These are phyloP conservation scores for Drosophila varians DNA, from an alignment of 1,140 invertebrate species.

Conservation along the genomic window DNA sequence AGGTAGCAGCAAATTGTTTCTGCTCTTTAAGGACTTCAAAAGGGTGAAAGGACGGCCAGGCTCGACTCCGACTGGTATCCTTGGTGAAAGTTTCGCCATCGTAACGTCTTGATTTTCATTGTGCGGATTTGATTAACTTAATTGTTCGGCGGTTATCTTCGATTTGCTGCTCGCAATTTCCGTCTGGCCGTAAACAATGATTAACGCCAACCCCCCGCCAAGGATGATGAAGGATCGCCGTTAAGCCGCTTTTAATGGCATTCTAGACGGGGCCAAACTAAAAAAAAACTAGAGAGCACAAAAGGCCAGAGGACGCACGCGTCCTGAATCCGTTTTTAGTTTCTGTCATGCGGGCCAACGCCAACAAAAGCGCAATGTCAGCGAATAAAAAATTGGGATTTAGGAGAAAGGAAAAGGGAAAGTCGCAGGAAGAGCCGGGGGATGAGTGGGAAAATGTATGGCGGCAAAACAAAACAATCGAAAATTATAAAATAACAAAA, in stretches of 20 bases:
- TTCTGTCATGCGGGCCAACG: conserved; percentile 38
- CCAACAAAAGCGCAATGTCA: conserved; percentile 71
- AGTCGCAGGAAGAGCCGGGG: neutral
- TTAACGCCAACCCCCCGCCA: conserved; percentile 51
- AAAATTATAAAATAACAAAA: conserved; percentile 82
- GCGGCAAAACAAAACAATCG: conserved; percentile 74
- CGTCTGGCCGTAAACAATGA: conserved; percentile 64
- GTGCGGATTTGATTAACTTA: conserved; percentile 77
- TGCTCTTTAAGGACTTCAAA: conserved; percentile 58
- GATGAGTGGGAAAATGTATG: conserved; percentile 19
- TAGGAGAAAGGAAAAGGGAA: neutral
- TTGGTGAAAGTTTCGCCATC: conserved; percentile 33
- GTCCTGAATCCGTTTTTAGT: conserved; percentile 34
- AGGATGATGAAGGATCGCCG: conserved; percentile 41
- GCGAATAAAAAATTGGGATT: conserved; percentile 23
- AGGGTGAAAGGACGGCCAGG: neutral
- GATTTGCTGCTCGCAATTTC: conserved; percentile 38
- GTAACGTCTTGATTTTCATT: conserved; percentile 68
- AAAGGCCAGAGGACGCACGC: conserved; percentile 32
- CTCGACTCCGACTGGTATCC: neutral
- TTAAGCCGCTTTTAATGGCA: conserved; percentile 79
- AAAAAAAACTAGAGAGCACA: conserved; percentile 30
- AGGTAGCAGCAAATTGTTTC: conserved; percentile 69
- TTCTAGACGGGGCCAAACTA: conserved; percentile 27
- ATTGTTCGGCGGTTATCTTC: conserved; percentile 61